phyloP scores from a whole-genome alignment of 2,797 vertebrate genomes.

The Microcaecilia unicolor region DNA sequence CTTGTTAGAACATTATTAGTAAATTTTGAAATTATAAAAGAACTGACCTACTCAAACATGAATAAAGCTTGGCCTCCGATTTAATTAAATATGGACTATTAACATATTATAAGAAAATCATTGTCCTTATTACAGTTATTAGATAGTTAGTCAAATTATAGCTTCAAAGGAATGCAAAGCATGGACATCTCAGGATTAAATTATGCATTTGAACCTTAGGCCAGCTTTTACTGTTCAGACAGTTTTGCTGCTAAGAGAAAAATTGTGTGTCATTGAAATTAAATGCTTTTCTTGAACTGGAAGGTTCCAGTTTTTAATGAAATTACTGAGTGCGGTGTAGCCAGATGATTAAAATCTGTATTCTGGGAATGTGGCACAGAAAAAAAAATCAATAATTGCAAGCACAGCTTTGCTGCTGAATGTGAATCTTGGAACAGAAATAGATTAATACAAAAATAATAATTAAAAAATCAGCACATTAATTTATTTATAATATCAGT shows the following conservation, averaged over 20 bases:
- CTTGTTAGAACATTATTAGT: constrained; percentile 44
- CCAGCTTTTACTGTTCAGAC: constrained; percentile 73
- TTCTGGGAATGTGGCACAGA: constrained; percentile 72
- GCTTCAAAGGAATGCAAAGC: constrained; percentile 80
- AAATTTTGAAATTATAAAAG: constrained; percentile 55
- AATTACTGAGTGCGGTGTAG: constrained; percentile 74
- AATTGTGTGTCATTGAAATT: constrained; percentile 91
- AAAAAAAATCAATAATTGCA: constrained; percentile 74
- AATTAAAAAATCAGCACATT: constrained; percentile 80
- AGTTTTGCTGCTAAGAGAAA: constrained; percentile 74
- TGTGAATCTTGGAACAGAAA: constrained; percentile 61
- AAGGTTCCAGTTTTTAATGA: constrained; percentile 80
- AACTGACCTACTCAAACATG: constrained; percentile 59
- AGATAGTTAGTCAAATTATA: constrained; percentile 84
- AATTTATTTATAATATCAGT: constrained; percentile 75
- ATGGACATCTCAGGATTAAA: constrained; percentile 81
- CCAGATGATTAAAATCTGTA: constrained; percentile 89
- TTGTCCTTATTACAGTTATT: constrained; percentile 90
- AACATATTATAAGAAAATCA: constrained; percentile 73
- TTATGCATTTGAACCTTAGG: constrained; percentile 86
- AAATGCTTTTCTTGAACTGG: constrained; percentile 88
- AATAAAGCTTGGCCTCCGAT: constrained; percentile 49
- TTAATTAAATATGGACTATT: constrained; percentile 77
- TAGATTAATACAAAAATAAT: constrained; percentile 80
- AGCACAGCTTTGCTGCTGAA: constrained; percentile 70